Evolutionary conservation across 1,140 invertebrate species (phyloP).

Genomic region (Oryctes rhinoceros): DNA sequence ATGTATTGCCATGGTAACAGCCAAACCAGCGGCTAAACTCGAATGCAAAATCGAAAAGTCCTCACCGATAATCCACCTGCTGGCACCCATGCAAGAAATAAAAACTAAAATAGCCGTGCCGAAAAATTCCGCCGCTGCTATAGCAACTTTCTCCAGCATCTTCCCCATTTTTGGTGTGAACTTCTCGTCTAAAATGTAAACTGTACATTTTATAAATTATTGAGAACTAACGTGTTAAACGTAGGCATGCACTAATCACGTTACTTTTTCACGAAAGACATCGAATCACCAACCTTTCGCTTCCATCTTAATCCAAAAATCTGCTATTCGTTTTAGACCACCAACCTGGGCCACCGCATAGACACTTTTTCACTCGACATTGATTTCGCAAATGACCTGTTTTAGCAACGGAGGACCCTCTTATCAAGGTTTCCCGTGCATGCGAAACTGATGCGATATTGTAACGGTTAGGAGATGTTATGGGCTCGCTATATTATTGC

Average conservation of each 20-base stretch:
- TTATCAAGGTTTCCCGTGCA: neutral
- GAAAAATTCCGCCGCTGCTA: constrained; percentile 58
- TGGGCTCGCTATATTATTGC: no score
- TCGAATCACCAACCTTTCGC: neutral
- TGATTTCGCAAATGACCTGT: neutral
- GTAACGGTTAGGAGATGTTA: no score
- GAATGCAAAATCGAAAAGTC: constrained; percentile 49
- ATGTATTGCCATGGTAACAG: constrained; percentile 53
- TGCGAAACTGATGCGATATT: neutral
- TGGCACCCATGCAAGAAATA: constrained; percentile 54
- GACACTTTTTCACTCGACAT: neutral
- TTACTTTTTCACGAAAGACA: neutral
- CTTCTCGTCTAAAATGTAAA: constrained; percentile 34
- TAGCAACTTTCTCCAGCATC: constrained; percentile 45
- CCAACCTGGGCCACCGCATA: no score
- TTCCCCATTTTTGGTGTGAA: neutral
- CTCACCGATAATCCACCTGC: constrained; percentile 46
- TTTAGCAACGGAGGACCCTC: neutral
- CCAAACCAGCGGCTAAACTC: constrained; percentile 52
- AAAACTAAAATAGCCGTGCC: constrained; percentile 58
- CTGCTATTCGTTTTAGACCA: no score
- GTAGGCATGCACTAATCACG: neutral
- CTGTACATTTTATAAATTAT: constrained; percentile 22
- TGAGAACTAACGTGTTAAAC: neutral
- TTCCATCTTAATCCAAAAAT: neutral